phyloP scores from a whole-genome alignment of 1,140 invertebrate species.

The Trialeurodes vaporariorum region DNA sequence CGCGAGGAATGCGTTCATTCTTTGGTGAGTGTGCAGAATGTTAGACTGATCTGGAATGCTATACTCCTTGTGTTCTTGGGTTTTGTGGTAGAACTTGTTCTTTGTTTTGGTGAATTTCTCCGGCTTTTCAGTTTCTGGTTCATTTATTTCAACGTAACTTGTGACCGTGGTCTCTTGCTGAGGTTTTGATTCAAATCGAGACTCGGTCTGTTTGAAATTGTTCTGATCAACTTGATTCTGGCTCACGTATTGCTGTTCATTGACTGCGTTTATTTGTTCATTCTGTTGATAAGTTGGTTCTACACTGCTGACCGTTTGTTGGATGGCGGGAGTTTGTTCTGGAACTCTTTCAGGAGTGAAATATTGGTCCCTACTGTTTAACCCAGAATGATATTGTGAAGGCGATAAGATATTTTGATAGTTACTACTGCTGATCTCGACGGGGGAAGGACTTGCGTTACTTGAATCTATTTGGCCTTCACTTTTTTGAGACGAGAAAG shows the following conservation, averaged over 20 bases:
- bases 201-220: neutral
- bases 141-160: neutral
- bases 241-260: neutral
- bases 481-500: neutral
- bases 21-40: slow-evolving; percentile 6
- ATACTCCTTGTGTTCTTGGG: neutral
- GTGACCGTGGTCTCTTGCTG: neutral
- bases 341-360: neutral
- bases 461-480: neutral
- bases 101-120: neutral
- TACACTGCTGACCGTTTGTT: neutral
- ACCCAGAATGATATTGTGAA: neutral
- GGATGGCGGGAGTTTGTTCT: neutral
- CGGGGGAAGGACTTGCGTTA: too few species aligned
- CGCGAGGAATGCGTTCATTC: neutral
- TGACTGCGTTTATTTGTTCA: neutral
- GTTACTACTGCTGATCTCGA: neutral
- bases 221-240: neutral
- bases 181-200: neutral
- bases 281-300: neutral
- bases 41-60: neutral
- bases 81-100: neutral
- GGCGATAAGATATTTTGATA: neutral
- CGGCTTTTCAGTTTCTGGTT: neutral
- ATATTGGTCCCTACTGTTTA: neutral